Conservation (phyloP, 2,888 invertebrate species). For the Steinernema carpocapsae region DNA sequence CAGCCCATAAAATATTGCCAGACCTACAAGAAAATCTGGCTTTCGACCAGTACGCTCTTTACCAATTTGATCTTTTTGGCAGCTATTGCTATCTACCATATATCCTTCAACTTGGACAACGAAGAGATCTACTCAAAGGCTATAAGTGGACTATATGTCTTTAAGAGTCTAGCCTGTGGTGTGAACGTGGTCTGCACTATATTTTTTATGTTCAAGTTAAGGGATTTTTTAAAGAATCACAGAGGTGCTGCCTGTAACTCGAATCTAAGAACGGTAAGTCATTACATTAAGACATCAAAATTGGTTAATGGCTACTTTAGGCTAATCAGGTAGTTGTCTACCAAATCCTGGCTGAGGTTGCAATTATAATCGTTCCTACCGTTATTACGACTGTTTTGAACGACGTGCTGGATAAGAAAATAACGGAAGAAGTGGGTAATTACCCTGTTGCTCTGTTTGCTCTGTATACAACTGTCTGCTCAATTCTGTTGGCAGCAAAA, state of each 20-base stretch:
- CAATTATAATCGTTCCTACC: neutral
- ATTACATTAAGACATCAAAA: neutral
- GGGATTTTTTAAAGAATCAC: neutral
- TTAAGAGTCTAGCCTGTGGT: neutral
- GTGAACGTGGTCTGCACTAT: neutral
- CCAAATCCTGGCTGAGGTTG: neutral
- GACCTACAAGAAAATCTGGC: neutral
- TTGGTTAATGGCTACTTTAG: neutral
- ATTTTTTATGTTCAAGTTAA: neutral
- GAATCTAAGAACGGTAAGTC: slow-evolving; percentile 8
- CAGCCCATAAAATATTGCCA: neutral
- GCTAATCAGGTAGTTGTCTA: slow-evolving; percentile 7
- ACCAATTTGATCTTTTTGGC: neutral
- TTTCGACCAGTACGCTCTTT: neutral
- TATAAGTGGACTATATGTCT: neutral
- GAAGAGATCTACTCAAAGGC: neutral
- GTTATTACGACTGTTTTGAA: neutral
- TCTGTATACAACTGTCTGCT: neutral
- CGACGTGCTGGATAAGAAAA: neutral
- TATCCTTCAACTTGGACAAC: neutral
- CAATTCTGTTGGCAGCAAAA: neutral
- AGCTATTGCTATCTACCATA: neutral
- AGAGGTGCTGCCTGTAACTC: neutral
- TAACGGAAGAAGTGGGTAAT: neutral
- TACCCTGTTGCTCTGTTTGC: slow-evolving; percentile 2